These are phyloP conservation scores for Alcedo atthis DNA, from an alignment of 2,797 vertebrate genomes.

Conservation along the genomic window DNA sequence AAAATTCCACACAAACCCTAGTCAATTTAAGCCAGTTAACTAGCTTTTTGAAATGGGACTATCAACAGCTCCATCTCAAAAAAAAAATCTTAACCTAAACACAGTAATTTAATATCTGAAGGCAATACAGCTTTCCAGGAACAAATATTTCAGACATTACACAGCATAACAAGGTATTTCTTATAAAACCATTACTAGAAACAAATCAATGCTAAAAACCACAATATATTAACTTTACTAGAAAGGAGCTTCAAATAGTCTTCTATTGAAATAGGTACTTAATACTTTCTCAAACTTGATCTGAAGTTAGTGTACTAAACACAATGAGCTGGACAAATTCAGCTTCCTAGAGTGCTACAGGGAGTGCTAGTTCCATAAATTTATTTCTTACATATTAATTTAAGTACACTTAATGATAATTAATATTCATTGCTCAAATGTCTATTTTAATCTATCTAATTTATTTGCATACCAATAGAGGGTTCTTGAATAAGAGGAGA, in stretches of 20 bases:
- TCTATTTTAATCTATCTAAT: neutral
- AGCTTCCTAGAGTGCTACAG: neutral
- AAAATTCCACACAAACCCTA: neutral
- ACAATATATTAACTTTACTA: neutral
- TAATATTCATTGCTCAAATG: neutral
- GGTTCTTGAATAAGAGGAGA: conserved; percentile 97
- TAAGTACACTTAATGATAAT: neutral
- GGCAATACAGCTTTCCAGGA: neutral
- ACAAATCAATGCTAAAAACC: neutral
- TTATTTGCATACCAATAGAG: conserved; percentile 85
- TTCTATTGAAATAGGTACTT: neutral
- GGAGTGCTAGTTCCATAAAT: neutral
- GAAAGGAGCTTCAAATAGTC: neutral
- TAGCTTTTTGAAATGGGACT: neutral
- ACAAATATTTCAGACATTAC: neutral
- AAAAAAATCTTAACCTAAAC: neutral
- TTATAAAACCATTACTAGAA: neutral
- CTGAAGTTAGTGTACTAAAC: neutral
- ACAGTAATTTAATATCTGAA: neutral
- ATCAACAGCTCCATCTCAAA: neutral
- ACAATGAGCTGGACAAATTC: neutral
- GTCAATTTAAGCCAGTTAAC: neutral
- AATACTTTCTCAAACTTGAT: neutral
- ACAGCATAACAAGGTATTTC: neutral
- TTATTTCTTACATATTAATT: neutral